Conservation (phyloP, 2,797 vertebrate genomes). For the Alosa sapidissima region DNA sequence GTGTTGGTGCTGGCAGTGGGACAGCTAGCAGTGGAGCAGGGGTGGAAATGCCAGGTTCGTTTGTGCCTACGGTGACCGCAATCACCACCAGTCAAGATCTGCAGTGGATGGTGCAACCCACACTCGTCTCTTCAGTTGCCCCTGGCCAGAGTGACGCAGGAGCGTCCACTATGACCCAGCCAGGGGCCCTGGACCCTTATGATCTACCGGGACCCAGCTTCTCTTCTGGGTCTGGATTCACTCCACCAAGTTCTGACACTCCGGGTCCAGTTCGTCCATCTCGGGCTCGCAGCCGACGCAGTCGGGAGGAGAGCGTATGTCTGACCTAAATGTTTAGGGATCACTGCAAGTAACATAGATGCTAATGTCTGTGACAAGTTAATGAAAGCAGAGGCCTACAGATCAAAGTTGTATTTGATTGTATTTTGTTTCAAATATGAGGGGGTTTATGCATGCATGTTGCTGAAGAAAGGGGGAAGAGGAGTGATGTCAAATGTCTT, state of each 20-base stretch:
- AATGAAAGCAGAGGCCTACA: neutral
- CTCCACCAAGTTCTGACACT: slow-evolving; percentile 69
- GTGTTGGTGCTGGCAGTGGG: slow-evolving; percentile 73
- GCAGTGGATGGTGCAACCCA: slow-evolving; percentile 98
- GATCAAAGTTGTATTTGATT: neutral
- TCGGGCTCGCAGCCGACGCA: slow-evolving; percentile 81
- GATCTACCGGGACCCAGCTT: slow-evolving; percentile 92
- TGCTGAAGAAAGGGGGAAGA: neutral
- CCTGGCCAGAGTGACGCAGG: slow-evolving; percentile 81
- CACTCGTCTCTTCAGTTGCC: slow-evolving; percentile 93
- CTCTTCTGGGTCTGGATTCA: slow-evolving; percentile 74
- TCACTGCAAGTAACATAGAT: neutral
- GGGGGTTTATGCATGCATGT: neutral
- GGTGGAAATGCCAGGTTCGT: slow-evolving; percentile 93
- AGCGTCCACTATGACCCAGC: slow-evolving; percentile 75
- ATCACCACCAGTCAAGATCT: slow-evolving; percentile 98
- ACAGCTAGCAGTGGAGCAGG: slow-evolving; percentile 66
- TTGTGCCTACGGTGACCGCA: slow-evolving; percentile 96
- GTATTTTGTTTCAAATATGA: neutral
- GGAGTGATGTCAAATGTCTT: neutral
- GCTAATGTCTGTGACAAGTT: neutral
- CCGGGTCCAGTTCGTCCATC: slow-evolving; percentile 66
- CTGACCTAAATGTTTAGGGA: neutral
- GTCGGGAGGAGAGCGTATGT: slow-evolving; percentile 91
- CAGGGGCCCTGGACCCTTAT: slow-evolving; percentile 84